Conservation (phyloP, 2,113 vertebrate genomes). For the Megaceryle torquata region DNA sequence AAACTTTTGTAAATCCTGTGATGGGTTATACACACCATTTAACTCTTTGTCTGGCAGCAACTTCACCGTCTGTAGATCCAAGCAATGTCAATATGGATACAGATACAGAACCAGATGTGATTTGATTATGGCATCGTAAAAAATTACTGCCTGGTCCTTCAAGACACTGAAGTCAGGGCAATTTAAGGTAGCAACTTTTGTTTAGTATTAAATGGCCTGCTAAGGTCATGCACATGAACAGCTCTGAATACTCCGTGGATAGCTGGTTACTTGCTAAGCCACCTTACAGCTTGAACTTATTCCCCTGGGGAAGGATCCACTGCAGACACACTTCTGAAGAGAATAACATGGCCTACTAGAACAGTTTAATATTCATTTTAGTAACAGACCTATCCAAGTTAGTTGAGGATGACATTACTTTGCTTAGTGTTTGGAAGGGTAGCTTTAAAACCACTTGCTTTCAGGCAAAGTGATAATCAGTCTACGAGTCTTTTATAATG, state of each 20-base stretch:
- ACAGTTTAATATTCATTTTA: background rate
- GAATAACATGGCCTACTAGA: background rate
- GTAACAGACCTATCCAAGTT: background rate
- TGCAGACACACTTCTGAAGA: background rate
- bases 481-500: background rate
- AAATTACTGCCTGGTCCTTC: background rate
- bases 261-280: background rate
- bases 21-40: background rate
- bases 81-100: background rate
- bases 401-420: background rate
- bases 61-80: background rate
- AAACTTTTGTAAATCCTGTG: background rate
- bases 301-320: background rate
- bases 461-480: constrained; percentile 34
- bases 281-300: background rate
- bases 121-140: background rate
- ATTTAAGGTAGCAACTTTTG: background rate
- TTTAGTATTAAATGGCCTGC: background rate
- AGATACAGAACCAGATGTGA: background rate
- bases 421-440: background rate
- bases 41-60: background rate
- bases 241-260: background rate
- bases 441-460: constrained; percentile 53
- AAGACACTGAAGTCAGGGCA: background rate
- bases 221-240: background rate